Conservation (phyloP, 2,113 vertebrate species). For the Emydura subglobosa region DNA sequence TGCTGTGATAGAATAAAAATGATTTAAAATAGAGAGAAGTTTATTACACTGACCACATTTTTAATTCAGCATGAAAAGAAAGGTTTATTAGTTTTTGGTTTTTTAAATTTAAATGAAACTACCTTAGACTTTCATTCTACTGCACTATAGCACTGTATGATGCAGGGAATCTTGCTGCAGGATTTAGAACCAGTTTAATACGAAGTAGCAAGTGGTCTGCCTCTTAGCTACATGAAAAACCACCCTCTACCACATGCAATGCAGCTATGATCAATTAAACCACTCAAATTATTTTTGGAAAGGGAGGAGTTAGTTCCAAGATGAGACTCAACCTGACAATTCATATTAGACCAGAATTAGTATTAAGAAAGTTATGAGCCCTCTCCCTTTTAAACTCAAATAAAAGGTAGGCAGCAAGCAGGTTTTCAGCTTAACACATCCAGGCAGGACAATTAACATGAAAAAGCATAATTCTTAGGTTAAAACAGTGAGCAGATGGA, state of each 20-base stretch:
- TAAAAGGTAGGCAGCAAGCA: neutral
- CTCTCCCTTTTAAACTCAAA: neutral
- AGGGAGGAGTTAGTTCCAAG: neutral
- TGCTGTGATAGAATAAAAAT: neutral
- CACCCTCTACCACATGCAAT: neutral
- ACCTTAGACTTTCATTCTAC: neutral
- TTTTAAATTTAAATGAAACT: too few species aligned
- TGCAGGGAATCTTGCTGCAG: too few species aligned
- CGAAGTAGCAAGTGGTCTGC: neutral
- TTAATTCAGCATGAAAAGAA: neutral
- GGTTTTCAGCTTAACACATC: neutral
- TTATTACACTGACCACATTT: neutral
- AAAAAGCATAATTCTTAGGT: neutral
- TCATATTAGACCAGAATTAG: neutral
- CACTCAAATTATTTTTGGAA: neutral
- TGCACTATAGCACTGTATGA: neutral
- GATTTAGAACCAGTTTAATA: neutral
- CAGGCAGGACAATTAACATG: neutral
- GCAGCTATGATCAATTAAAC: neutral
- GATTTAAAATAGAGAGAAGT: neutral
- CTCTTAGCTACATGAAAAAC: neutral
- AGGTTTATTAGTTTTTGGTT: neutral
- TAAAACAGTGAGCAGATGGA: neutral
- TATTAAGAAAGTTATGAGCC: neutral
- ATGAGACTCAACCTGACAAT: neutral